A percentile compares a stretch with the other conserved stretches of the same genome.
These are phyloP conservation scores for Scytalopus superciliaris DNA, from an alignment of 2,113 vertebrate genomes.

Conservation along the genomic window DNA sequence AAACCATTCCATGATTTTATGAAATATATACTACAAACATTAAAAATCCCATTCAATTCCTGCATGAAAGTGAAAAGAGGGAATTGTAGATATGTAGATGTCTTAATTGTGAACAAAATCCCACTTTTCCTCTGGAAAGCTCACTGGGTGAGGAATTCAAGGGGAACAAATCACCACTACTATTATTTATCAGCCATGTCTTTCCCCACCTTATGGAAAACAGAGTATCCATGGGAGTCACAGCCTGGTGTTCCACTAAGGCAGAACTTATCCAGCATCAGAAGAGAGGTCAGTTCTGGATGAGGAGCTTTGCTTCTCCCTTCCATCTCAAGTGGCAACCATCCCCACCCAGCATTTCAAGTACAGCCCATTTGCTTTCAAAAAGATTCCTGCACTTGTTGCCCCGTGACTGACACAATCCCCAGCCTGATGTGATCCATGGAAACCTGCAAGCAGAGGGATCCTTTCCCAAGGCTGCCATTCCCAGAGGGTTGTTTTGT, in stretches of 20 bases:
- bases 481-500: neutral
- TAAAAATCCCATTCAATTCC: neutral
- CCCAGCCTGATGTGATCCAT: neutral
- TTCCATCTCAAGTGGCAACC: fast-evolving
- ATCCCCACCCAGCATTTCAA: neutral
- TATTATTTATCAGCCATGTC: neutral
- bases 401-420: fast-evolving
- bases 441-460: neutral
- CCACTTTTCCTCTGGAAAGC: neutral
- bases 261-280: neutral
- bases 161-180: fast-evolving
- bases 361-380: neutral
- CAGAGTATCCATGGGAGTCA: neutral
- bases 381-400: neutral
- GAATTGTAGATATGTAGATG: neutral
- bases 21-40: neutral
- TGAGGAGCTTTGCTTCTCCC: neutral
- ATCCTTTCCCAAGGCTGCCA: neutral
- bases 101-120: neutral
- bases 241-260: neutral
- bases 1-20: neutral
- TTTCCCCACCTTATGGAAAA: neutral
- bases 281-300: neutral
- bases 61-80: neutral
- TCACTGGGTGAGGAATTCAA: neutral